Evolutionary conservation across 2,113 vertebrate species (phyloP).

Genomic region (Gopherus evgoodei): DNA sequence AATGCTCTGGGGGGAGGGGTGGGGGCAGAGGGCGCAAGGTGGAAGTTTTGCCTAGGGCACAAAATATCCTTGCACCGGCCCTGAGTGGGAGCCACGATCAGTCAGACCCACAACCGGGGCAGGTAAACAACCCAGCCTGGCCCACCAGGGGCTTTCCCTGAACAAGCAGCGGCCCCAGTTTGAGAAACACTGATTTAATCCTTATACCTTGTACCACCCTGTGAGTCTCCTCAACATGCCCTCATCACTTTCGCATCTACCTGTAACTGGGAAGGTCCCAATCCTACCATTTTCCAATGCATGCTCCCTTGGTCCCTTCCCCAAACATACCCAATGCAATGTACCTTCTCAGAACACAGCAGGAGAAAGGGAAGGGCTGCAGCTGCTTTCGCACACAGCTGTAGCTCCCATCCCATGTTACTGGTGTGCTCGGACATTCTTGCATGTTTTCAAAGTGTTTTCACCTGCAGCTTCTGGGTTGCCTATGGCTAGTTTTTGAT

Average conservation of each 20-base stretch:
- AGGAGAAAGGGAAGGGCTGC: not conserved
- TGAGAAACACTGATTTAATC: not conserved
- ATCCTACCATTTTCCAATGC: not conserved
- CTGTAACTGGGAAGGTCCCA: not conserved
- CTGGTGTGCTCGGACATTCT: not conserved
- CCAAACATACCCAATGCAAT: not conserved
- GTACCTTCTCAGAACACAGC: not conserved
- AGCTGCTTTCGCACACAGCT: not conserved
- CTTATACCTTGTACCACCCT: not conserved
- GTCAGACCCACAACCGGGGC: too few relatives aligned
- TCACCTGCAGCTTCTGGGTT: not conserved
- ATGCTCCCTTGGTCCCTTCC: not conserved
- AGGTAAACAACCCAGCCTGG: too few relatives aligned
- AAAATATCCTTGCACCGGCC: too few relatives aligned
- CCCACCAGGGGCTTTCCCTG: too few relatives aligned
- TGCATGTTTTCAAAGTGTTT: not conserved
- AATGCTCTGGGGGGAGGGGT: too few relatives aligned
- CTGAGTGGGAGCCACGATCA: too few relatives aligned
- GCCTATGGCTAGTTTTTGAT: not conserved
- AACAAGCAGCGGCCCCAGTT: too few relatives aligned
- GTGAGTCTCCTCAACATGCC: not conserved
- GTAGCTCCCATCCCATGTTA: not conserved
- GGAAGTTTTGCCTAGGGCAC: too few relatives aligned
- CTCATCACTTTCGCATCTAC: not conserved
- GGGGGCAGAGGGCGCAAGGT: too few relatives aligned